phyloP scores from a whole-genome alignment of 2,888 invertebrate genomes.

The Tyria jacobaeae region DNA sequence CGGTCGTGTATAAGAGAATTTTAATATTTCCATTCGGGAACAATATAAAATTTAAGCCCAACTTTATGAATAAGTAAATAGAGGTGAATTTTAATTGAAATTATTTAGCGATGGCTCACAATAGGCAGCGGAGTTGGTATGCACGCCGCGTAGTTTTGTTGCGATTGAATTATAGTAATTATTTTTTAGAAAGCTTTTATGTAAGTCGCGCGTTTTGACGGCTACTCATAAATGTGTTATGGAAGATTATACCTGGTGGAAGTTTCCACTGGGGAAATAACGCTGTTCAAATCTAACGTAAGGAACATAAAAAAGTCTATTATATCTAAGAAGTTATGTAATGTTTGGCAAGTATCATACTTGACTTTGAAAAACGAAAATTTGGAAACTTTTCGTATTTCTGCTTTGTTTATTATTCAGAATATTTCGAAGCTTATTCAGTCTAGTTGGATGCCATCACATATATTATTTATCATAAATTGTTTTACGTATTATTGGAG shows the following conservation, averaged over 20 bases:
- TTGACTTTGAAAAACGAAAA: neutral
- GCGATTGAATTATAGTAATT: slow-evolving; percentile 41
- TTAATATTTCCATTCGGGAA: slow-evolving; percentile 36
- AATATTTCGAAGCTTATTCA: neutral
- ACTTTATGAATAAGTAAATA: slow-evolving; percentile 36
- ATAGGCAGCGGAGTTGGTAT: slow-evolving; percentile 34
- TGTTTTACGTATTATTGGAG: neutral
- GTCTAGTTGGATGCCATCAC: neutral
- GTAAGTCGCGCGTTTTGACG: slow-evolving; percentile 10
- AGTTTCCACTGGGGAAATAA: slow-evolving; percentile 11
- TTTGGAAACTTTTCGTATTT: neutral
- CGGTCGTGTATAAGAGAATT: slow-evolving; percentile 27
- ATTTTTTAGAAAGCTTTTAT: slow-evolving; percentile 17
- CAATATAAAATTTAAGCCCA: slow-evolving; percentile 38
- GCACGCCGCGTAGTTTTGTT: slow-evolving; percentile 21
- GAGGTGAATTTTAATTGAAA: slow-evolving; percentile 50
- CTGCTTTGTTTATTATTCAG: neutral
- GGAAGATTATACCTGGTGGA: neutral
- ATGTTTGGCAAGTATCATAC: neutral
- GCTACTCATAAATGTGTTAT: neutral
- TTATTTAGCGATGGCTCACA: slow-evolving; percentile 30
- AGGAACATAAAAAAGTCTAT: slow-evolving; percentile 3
- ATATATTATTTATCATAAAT: neutral
- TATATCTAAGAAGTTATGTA: neutral
- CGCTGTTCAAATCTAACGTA: neutral